phyloP scores from a whole-genome alignment of 2,888 invertebrate genomes.

The Choristoneura rosaceana region DNA sequence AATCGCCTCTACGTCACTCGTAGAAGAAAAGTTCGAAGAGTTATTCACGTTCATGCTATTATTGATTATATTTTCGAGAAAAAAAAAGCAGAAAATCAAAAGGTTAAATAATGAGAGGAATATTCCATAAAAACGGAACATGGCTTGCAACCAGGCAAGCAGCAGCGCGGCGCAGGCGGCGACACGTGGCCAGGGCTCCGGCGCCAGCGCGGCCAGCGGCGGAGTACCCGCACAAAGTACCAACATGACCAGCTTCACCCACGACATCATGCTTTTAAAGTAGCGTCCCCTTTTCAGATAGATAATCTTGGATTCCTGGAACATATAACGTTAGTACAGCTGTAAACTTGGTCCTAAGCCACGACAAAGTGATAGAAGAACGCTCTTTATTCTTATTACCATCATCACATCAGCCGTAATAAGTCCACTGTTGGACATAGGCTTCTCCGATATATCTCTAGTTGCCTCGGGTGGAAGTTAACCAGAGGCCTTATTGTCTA shows the following conservation, averaged over 20 bases:
- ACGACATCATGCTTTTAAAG: conserved; percentile 3
- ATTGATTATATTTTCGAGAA: neutral
- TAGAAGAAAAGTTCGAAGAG: neutral
- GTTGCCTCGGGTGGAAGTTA: no score
- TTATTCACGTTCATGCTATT: neutral
- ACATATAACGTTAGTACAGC: neutral
- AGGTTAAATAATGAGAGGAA: conserved; percentile 10
- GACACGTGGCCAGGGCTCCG: conserved; percentile 16
- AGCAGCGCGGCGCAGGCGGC: conserved; percentile 54
- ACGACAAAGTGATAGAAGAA: no score
- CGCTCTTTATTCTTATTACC: no score
- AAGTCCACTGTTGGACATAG: no score
- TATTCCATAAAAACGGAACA: conserved; percentile 9
- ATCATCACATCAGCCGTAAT: no score
- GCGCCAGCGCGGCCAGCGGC: neutral
- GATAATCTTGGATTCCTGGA: conserved; percentile 21
- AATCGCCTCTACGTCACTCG: neutral
- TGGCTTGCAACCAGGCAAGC: conserved; percentile 70
- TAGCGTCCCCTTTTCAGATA: conserved; percentile 17
- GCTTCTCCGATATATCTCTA: no score
- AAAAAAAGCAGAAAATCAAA: conserved; percentile 5
- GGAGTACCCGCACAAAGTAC: neutral
- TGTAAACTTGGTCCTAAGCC: no score
- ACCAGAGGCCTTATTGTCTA: no score
- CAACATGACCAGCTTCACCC: conserved; percentile 4